Percentiles rank a stretch among this genome's conserved stretches.
Evolutionary conservation across 2,113 vertebrate genomes (phyloP).

Genomic region (Syrrhaptes paradoxus): DNA sequence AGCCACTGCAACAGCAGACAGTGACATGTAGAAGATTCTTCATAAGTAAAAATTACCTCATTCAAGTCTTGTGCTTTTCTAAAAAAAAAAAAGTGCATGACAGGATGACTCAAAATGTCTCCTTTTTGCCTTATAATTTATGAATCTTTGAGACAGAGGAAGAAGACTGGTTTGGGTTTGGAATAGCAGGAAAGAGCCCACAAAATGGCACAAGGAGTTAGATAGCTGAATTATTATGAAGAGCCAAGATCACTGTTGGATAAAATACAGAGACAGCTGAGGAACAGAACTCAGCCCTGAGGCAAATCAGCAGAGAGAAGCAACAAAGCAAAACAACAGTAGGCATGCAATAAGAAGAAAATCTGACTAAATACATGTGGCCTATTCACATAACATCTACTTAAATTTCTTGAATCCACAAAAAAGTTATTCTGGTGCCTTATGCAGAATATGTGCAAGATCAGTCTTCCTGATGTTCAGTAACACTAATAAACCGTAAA

Average conservation of each 20-base stretch:
- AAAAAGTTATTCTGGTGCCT: background rate
- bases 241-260: background rate
- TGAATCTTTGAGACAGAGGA: background rate
- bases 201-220: constrained; percentile 43
- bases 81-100: background rate
- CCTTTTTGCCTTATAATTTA: constrained; percentile 9
- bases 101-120: constrained; percentile 17
- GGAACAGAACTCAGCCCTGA: constrained; percentile 24
- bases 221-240: constrained; percentile 15
- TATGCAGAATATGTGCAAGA: background rate
- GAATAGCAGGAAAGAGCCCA: constrained; percentile 19
- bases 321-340: background rate
- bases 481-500: background rate
- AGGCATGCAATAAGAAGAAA: background rate
- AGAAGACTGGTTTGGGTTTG: background rate
- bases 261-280: constrained; percentile 33
- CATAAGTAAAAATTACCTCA: background rate
- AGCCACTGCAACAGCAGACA: background rate
- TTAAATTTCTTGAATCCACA: background rate
- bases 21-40: background rate
- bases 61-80: background rate
- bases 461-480: background rate
- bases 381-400: background rate
- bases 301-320: background rate
- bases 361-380: background rate